Evolutionary conservation across 2,888 invertebrate genomes (phyloP), one percentile per base, ranked within the genome.

Genomic region (Drosophila barbarae): DNA sequence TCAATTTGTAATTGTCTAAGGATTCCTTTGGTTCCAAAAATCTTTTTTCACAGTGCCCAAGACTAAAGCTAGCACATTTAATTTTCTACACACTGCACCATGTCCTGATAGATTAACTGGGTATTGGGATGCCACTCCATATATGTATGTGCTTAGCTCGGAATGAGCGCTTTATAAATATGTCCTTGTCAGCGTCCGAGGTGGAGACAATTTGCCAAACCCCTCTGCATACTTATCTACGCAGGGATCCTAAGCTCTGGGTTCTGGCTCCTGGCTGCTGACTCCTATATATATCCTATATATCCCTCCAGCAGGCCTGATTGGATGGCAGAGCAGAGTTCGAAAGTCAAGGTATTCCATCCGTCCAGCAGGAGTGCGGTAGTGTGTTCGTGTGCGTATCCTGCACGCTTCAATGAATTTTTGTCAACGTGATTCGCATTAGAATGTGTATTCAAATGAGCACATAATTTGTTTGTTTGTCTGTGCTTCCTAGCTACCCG

Each of bases 401-500:
- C 63, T 52, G 71, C 70, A 69, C 75, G 75, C 82, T 72, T 70
- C 76, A 83, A 80, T 84, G 79, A 80, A 80, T 80, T 80, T 83
- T 69, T 79, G 73, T 67, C 77, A 78, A 85, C 84, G 76, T 86
- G 86, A 84, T 85, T 73, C 80, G 85, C 74, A 86, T 86, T 84
- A 71, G 73, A 76, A 84, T 85, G 79, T 76, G 73, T 80, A 85
- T 84, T 85, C 75, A 82, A 86, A 85, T 85, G 82, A 82, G 78
- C 60, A 82, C 77, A 78, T 83, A 86, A 84, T 85, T 85, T 85
- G 82, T 81, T 79, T 77, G 77, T 72, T 73, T 74, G 73, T 67
- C 58, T 71, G 77, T 71, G 77, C 47, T 52, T 35, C 32, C 46
- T 13, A 57, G 52, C 36, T 21, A 30, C 26, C 59, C 57, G 15